Evolutionary conservation across 2,888 invertebrate genomes (phyloP).

Genomic region (Agriopis aurantiaria): DNA sequence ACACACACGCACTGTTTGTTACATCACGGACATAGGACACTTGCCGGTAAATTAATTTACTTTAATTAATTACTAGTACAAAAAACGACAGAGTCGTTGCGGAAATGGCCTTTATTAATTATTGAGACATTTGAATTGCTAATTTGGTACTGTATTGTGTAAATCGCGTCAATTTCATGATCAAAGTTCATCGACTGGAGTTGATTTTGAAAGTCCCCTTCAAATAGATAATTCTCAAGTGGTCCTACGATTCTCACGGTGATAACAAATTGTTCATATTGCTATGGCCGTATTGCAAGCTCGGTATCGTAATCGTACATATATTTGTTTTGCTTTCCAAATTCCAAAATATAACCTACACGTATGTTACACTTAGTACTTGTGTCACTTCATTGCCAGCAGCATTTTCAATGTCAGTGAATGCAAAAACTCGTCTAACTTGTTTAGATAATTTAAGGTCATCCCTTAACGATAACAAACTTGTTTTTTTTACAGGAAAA

Average conservation of each 20-base stretch:
- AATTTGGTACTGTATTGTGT: constrained; percentile 2
- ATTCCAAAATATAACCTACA: background rate
- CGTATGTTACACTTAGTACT: background rate
- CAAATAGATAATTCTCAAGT: constrained; percentile 10
- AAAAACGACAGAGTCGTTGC: background rate
- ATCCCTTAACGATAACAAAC: background rate
- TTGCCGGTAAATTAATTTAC: constrained; percentile 14
- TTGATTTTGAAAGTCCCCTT: constrained; percentile 5
- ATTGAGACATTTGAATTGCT: constrained; percentile 3
- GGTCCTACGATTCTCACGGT: background rate
- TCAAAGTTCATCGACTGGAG: background rate
- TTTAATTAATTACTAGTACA: background rate
- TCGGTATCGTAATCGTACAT: background rate
- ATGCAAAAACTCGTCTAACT: constrained; percentile 16
- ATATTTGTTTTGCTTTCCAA: background rate
- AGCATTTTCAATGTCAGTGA: constrained; percentile 13
- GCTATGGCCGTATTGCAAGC: background rate
- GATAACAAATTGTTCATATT: constrained; percentile 9
- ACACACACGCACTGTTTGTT: background rate
- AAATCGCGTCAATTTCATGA: background rate
- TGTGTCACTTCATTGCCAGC: constrained; percentile 17
- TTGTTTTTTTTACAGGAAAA: constrained; percentile 51
- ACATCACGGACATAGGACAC: constrained; percentile 4
- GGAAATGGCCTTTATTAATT: background rate
- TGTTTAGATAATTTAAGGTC: background rate